phyloP scores from a whole-genome alignment of 2,113 vertebrate genomes.

The Gallinago paraguaiae region DNA sequence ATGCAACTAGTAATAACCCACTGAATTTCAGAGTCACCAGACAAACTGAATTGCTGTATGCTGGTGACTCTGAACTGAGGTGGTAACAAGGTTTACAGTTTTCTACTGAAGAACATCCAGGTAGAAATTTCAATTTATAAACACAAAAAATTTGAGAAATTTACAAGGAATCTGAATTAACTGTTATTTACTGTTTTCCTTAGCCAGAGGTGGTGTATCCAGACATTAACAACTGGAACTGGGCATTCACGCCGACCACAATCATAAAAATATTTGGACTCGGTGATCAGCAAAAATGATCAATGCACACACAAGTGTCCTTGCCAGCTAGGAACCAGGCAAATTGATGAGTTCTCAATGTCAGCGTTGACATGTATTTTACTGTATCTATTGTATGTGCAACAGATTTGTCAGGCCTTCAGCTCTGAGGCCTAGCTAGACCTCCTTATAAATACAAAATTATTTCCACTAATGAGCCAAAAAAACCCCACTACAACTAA shows the following conservation, averaged over 20 bases:
- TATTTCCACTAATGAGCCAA: not conserved
- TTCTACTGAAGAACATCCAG: not conserved
- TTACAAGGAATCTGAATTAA: not conserved
- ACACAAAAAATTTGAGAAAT: not conserved
- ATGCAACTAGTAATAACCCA: not conserved
- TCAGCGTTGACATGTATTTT: not conserved
- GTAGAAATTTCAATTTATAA: not conserved
- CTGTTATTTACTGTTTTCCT: not conserved
- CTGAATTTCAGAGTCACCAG: not conserved
- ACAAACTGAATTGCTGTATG: not conserved
- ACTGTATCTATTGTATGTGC: rapidly evolving
- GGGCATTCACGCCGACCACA: not conserved
- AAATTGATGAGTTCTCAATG: not conserved
- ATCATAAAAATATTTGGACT: not conserved
- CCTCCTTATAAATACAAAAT: not conserved
- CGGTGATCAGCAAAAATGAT: not conserved
- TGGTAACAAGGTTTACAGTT: not conserved
- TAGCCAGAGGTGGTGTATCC: not conserved
- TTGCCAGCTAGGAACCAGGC: not conserved
- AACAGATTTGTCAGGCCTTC: not conserved
- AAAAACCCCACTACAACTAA: not conserved
- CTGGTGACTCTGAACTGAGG: not conserved
- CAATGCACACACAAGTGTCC: not conserved
- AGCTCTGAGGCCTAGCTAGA: not conserved
- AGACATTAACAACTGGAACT: not conserved